Conservation (phyloP, 1,140 invertebrate species). For the Drosophila nikananu region DNA sequence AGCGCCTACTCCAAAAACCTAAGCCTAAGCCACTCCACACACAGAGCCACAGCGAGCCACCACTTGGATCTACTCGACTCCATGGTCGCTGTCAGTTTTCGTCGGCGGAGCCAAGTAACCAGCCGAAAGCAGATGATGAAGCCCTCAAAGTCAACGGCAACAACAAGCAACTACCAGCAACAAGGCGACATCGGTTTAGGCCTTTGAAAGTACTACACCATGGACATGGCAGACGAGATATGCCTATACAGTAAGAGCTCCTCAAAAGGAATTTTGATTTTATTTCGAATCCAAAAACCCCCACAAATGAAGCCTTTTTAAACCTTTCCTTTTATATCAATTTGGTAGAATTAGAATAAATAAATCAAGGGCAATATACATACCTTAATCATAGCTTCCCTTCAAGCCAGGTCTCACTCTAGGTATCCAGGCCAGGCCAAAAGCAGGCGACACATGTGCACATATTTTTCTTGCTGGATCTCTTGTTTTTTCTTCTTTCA, state of each 20-base stretch:
- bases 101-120: slow-evolving; percentile 67
- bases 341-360: background rate
- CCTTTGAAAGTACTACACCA: slow-evolving; percentile 73
- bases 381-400: no score
- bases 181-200: slow-evolving; percentile 78
- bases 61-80: slow-evolving; percentile 37
- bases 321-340: background rate
- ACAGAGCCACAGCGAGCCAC: background rate
- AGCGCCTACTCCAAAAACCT: slow-evolving; percentile 77
- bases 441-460: slow-evolving; percentile 71
- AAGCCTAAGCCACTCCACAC: slow-evolving; percentile 71
- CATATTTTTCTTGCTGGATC: slow-evolving; percentile 54
- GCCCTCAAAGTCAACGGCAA: slow-evolving; percentile 77
- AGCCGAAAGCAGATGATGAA: slow-evolving; percentile 83
- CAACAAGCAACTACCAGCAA: slow-evolving; percentile 50
- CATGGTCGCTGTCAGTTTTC: slow-evolving; percentile 78
- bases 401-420: background rate
- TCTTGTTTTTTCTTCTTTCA: slow-evolving; percentile 29
- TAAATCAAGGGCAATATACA: no score
- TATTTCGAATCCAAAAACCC: no score
- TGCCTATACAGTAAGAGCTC: slow-evolving; percentile 3
- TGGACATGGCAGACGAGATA: slow-evolving; percentile 49
- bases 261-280: background rate
- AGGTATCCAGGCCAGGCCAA: slow-evolving; percentile 25
- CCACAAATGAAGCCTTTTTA: fast-evolving